These are phyloP conservation scores for Ptychadena robeensis DNA, from an alignment of 2,797 vertebrate species.

Conservation along the genomic window DNA sequence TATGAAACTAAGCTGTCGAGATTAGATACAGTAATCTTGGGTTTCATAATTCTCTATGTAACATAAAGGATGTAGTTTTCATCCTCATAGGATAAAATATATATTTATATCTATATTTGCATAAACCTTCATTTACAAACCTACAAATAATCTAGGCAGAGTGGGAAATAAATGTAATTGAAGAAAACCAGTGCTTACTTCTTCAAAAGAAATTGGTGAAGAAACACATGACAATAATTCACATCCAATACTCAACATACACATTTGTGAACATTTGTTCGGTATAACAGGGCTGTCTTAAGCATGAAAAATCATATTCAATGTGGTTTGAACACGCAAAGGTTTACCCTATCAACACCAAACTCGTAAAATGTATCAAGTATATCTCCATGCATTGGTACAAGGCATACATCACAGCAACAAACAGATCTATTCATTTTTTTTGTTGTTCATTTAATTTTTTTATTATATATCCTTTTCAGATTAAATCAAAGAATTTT, in stretches of 20 bases:
- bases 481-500: not conserved
- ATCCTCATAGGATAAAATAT: slow-evolving; percentile 22
- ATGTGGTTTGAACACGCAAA: slow-evolving; percentile 32
- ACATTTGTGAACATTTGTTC: slow-evolving; percentile 28
- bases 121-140: slow-evolving; percentile 8
- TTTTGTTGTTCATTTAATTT: slow-evolving; percentile 1
- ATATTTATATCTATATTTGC: slow-evolving; percentile 17
- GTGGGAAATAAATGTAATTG: slow-evolving; percentile 15
- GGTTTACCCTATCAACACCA: slow-evolving; percentile 54
- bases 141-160: slow-evolving; percentile 1
- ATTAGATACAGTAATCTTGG: not conserved
- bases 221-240: slow-evolving; percentile 53
- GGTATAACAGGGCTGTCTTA: slow-evolving; percentile 27
- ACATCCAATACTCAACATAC: slow-evolving; percentile 54
- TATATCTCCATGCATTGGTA: slow-evolving; percentile 54
- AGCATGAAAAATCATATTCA: slow-evolving; percentile 34
- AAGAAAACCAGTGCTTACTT: slow-evolving; percentile 12
- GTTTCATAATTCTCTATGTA: not conserved
- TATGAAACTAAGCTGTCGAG: not conserved
- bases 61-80: slow-evolving; percentile 10
- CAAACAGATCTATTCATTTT: slow-evolving; percentile 22
- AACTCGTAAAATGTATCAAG: slow-evolving; percentile 41
- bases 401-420: slow-evolving; percentile 51
- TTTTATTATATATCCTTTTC: not conserved
- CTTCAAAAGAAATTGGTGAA: slow-evolving; percentile 17